phyloP scores from a whole-genome alignment of 2,888 invertebrate genomes.

The Cephus runcator region DNA sequence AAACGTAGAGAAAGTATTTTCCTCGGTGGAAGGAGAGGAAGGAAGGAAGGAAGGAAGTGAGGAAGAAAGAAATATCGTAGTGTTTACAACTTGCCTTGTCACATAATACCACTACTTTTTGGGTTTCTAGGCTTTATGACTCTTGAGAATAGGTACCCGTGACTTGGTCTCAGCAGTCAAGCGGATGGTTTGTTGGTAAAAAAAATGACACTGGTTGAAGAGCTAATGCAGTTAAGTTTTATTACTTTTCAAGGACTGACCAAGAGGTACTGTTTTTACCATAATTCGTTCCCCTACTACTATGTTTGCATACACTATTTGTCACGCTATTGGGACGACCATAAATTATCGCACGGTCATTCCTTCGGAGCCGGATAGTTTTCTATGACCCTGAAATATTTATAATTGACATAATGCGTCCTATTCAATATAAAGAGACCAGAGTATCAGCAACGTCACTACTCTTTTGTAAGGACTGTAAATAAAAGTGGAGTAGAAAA shows the following conservation, averaged over 20 bases:
- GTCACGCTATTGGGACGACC: slow-evolving; percentile 56
- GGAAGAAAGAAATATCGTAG: neutral
- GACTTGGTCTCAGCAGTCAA: slow-evolving; percentile 15
- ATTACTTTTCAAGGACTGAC: slow-evolving; percentile 43
- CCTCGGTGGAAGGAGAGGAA: neutral
- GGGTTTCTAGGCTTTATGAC: slow-evolving; percentile 33
- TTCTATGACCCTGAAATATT: neutral
- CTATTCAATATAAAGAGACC: neutral
- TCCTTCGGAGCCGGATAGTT: neutral
- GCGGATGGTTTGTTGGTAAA: slow-evolving; percentile 38
- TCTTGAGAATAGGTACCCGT: slow-evolving; percentile 25
- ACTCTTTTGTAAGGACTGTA: neutral
- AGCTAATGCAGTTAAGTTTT: slow-evolving; percentile 55
- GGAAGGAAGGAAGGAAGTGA: neutral
- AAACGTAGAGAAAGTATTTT: neutral
- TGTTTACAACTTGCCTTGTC: neutral
- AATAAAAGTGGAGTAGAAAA: neutral
- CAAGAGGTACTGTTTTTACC: slow-evolving; percentile 50
- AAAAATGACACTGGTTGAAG: slow-evolving; percentile 15
- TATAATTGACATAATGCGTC: neutral
- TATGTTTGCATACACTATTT: slow-evolving; percentile 61
- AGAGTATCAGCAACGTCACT: neutral
- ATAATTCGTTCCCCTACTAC: slow-evolving; percentile 44
- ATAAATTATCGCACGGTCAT: slow-evolving; percentile 51
- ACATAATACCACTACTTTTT: slow-evolving; percentile 23